Percentiles rank a stretch among this genome's conserved stretches.
Evolutionary conservation across 2,113 vertebrate genomes (phyloP).

Genomic region (Sceloporus tristichus): DNA sequence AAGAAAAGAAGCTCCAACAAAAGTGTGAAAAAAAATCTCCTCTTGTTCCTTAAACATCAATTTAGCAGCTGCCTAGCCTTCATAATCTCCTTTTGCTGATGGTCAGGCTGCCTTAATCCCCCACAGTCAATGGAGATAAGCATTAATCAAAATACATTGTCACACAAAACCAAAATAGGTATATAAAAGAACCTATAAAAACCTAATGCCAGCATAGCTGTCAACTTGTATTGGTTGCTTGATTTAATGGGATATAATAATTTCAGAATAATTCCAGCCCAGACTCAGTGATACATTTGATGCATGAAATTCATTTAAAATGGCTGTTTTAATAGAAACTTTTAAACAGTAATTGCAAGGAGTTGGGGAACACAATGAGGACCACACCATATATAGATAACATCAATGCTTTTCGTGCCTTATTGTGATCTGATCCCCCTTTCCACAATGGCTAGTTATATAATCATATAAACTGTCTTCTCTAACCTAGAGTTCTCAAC

Average conservation of each 20-base stretch:
- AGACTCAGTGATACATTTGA: background rate
- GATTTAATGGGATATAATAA: conserved; percentile 34
- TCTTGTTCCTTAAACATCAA: background rate
- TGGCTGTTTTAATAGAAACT: background rate
- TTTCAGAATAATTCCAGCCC: background rate
- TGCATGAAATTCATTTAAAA: background rate
- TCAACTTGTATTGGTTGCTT: background rate
- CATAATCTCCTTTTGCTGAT: conserved; percentile 4
- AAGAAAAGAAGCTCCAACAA: conserved; percentile 25
- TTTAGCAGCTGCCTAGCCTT: background rate
- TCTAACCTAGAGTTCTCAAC: background rate
- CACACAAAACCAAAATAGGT: conserved; percentile 3
- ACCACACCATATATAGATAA: background rate
- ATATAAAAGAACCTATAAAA: background rate
- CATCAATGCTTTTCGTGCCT: too few relatives aligned
- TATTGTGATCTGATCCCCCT: too few relatives aligned
- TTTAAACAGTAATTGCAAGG: background rate
- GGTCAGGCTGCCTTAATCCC: conserved; percentile 15
- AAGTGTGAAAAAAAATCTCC: background rate
- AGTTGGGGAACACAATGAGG: background rate
- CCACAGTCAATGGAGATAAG: conserved; percentile 29
- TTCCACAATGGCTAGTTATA: background rate
- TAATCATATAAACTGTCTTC: background rate
- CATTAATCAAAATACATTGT: background rate
- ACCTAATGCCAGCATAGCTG: background rate